Evolutionary conservation across 2,888 invertebrate genomes (phyloP), one percentile per base, ranked within the genome.

Genomic region (Odontocolon sp.): DNA sequence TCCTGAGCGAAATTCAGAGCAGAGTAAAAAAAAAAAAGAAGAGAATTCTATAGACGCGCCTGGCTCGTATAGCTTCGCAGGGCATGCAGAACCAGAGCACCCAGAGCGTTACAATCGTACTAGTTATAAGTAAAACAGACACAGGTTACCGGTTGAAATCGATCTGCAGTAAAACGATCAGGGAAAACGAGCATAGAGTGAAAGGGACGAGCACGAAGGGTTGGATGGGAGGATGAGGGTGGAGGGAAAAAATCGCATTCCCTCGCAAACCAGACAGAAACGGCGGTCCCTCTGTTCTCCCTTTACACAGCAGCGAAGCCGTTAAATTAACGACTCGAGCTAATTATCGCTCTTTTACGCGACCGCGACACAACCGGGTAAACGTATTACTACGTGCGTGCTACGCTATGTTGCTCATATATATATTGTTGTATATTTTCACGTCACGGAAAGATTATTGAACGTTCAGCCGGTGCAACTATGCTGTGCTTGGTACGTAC

Each of bases 261-360:
- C 31, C 52, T 33, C 52, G 52, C 52, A 18, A 52, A 28, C 57
- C 11, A 40, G 9, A 57, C 11, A 26, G 23, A 38, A 8, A 2
- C 11, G 56, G 36, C 21, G 11, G 18, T n/a, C 16, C 33, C 11
- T 28, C 31, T 14, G 3, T 57, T 72, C 23, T 28, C 38, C 31
- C 14, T 50, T 66, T 67, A 36, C 61, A 52, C 59, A 40, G 9
- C 16, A 40, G 40, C 64, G 63, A 59, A 45, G 52, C 57, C 42
- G 38, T 18, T 59, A 52, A 72, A 77, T 76, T 76, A 82, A 81
- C 80, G 77, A 77, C 68, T 52, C 47, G 16, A 64, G 67, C 50
- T 80, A 81, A 81, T 81, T 82, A 68, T 70, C 70, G 61, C 52
- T 79, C 50, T 69, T 70, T 76, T 67, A 11, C 61, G 8, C 33